Evolutionary conservation across 1,140 invertebrate genomes (phyloP).

Genomic region (Musca domestica): DNA sequence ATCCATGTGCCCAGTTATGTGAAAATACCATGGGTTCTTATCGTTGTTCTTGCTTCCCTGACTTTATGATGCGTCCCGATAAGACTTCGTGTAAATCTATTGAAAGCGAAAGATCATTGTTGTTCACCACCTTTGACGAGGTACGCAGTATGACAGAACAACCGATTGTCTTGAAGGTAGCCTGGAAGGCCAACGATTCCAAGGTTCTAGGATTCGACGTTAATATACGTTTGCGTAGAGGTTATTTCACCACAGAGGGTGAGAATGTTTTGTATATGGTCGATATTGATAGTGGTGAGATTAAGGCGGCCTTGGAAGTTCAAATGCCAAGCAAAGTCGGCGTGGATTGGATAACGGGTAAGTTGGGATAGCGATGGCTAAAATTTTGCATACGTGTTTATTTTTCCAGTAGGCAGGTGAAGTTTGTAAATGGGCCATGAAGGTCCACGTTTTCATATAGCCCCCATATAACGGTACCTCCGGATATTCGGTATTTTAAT

Average conservation of each 20-base stretch:
- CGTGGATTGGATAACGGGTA: constrained; percentile 71
- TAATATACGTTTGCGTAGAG: constrained; percentile 42
- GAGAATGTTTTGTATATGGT: constrained; percentile 44
- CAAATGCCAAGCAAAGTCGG: constrained; percentile 67
- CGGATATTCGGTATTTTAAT: too few species aligned
- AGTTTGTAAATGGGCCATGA: too few species aligned
- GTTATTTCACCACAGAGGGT: constrained; percentile 54
- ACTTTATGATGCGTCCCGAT: constrained; percentile 62
- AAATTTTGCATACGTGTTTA: too few species aligned
- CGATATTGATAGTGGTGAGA: constrained; percentile 33
- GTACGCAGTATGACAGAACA: constrained; percentile 56
- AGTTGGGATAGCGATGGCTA: too few species aligned
- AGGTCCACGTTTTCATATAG: too few species aligned
- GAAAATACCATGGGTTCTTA: constrained; percentile 69
- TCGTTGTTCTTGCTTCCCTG: constrained; percentile 70
- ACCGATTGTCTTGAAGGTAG: constrained; percentile 46
- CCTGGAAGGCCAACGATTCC: constrained; percentile 53
- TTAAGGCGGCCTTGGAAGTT: constrained; percentile 57
- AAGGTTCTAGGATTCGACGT: constrained; percentile 58
- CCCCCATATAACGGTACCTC: too few species aligned
- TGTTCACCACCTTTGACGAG: constrained; percentile 57
- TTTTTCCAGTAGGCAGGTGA: too few species aligned
- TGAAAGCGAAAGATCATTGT: constrained; percentile 55
- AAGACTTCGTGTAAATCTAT: constrained; percentile 69
- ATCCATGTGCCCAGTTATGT: constrained; percentile 78